Conservation (phyloP, 2,888 invertebrate genomes). For the Diadromus collaris region DNA sequence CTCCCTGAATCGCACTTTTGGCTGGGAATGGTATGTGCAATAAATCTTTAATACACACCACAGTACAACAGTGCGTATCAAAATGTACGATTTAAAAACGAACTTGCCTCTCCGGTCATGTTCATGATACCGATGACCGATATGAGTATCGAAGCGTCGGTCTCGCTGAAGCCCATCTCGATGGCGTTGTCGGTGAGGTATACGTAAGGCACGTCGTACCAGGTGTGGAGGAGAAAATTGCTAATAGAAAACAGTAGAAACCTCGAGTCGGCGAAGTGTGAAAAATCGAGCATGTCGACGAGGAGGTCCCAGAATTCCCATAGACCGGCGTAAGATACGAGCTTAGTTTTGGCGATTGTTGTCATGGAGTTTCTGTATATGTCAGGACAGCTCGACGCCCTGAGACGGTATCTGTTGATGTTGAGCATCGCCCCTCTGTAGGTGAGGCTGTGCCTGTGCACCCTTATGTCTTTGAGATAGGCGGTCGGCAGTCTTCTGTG, state of each 20-base stretch:
- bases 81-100: neutral
- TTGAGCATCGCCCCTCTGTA: slow-evolving; percentile 94
- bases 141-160: slow-evolving; percentile 90
- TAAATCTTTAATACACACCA: too few species aligned
- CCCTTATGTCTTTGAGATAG: slow-evolving; percentile 87
- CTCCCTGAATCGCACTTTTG: too few species aligned
- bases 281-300: slow-evolving; percentile 90
- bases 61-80: too few species aligned
- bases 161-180: slow-evolving; percentile 86
- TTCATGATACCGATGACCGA: slow-evolving; percentile 94
- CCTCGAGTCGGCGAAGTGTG: slow-evolving; percentile 87
- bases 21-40: too few species aligned
- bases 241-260: slow-evolving; percentile 92
- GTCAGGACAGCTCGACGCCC: slow-evolving; percentile 95
- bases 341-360: slow-evolving; percentile 90
- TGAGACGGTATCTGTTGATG: slow-evolving; percentile 89
- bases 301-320: slow-evolving; percentile 90
- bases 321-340: slow-evolving; percentile 87
- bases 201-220: slow-evolving; percentile 97
- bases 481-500: slow-evolving; percentile 82
- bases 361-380: slow-evolving; percentile 94
- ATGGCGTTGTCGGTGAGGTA: slow-evolving; percentile 92
- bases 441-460: slow-evolving; percentile 90
- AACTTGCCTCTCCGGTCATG: slow-evolving; percentile 91
- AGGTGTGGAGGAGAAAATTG: slow-evolving; percentile 94